Evolutionary conservation across 2,113 vertebrate species (phyloP).

Genomic region (Ginglymostoma cirratum): DNA sequence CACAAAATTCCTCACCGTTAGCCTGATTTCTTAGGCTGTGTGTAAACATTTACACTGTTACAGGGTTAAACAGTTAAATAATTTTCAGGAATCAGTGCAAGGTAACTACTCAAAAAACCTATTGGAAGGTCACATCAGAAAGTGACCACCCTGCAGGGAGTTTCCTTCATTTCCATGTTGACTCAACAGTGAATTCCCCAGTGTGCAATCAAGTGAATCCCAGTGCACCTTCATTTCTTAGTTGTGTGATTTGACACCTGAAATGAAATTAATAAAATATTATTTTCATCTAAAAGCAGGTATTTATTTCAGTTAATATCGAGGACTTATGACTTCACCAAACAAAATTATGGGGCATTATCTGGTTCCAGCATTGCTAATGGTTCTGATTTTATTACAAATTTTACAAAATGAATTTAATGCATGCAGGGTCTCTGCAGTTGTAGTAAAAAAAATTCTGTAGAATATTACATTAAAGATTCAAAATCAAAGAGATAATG

Average conservation of each 20-base stretch:
- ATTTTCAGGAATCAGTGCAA: neutral
- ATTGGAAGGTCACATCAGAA: neutral
- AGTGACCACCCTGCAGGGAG: neutral
- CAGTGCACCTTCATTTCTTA: neutral
- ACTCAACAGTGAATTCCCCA: neutral
- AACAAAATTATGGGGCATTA: neutral
- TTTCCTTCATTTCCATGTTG: neutral
- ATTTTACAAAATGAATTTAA: neutral
- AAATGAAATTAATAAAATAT: neutral
- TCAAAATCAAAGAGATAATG: neutral
- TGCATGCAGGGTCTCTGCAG: neutral
- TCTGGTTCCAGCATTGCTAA: neutral
- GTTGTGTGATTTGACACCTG: neutral
- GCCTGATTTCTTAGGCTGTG: neutral
- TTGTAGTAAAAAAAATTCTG: neutral
- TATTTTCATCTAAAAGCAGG: neutral
- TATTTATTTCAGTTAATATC: neutral
- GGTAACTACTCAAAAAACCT: neutral
- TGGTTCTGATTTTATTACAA: neutral
- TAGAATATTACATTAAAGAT: neutral
- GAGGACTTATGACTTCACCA: neutral
- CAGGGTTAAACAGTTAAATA: neutral
- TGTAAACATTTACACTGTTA: neutral
- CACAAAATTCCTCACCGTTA: neutral
- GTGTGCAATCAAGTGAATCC: neutral